Conservation (phyloP, 2,113 vertebrate species). For the Diadophis punctatus region DNA sequence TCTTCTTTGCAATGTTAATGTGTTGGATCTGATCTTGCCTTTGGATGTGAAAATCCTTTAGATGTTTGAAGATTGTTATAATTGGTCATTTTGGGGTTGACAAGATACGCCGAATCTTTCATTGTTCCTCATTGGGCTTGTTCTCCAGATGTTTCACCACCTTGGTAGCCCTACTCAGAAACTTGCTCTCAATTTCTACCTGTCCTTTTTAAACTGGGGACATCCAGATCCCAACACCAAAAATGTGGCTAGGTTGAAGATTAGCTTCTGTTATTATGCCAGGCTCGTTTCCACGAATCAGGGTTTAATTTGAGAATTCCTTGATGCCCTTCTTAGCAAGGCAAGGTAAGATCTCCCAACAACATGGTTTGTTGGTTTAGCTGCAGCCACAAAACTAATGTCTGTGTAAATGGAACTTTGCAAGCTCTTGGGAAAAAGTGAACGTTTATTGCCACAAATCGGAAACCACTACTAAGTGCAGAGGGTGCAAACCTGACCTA, state of each 20-base stretch:
- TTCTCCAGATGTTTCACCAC: too few species aligned
- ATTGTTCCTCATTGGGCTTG: too few species aligned
- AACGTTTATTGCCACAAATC: not conserved
- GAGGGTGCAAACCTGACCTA: not conserved
- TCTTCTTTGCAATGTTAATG: too few species aligned
- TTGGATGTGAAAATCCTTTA: too few species aligned
- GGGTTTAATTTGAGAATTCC: not conserved
- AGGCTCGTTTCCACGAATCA: not conserved
- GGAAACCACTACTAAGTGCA: not conserved
- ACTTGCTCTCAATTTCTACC: too few species aligned
- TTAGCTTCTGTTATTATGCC: not conserved
- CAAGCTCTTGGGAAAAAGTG: not conserved
- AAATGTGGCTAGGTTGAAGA: not conserved
- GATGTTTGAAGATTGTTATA: too few species aligned
- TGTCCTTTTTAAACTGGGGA: too few species aligned
- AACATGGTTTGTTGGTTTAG: not conserved
- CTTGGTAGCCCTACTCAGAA: too few species aligned
- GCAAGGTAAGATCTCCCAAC: not conserved
- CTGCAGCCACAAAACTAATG: not conserved
- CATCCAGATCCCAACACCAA: too few species aligned
- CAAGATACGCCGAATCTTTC: too few species aligned
- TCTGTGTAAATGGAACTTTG: not conserved
- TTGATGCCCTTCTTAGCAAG: not conserved
- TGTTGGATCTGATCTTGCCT: too few species aligned
- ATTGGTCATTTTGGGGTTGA: too few species aligned